Evolutionary conservation across 2,888 invertebrate genomes (phyloP).

Genomic region (Gortyna flavago): DNA sequence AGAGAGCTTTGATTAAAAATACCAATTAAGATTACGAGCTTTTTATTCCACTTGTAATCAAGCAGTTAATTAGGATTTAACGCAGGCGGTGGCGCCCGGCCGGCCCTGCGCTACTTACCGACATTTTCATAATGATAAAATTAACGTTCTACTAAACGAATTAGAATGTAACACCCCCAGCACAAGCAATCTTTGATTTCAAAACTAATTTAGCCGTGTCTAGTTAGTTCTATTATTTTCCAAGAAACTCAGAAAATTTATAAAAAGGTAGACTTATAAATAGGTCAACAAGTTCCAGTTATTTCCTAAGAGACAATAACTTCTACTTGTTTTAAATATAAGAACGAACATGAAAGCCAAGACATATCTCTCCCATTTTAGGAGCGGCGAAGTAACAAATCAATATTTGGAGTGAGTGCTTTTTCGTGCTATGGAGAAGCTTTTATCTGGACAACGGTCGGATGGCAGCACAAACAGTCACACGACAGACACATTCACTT

Average conservation of each 20-base stretch:
- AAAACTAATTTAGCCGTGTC: slow-evolving; percentile 3
- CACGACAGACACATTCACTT: slow-evolving; percentile 87
- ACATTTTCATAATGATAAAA: slow-evolving; percentile 69
- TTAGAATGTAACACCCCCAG: slow-evolving; percentile 46
- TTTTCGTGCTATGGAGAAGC: slow-evolving; percentile 90
- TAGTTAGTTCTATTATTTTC: not conserved
- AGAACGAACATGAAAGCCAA: slow-evolving; percentile 77
- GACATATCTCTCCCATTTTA: slow-evolving; percentile 86
- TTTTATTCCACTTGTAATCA: slow-evolving; percentile 86
- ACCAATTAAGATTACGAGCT: slow-evolving; percentile 87
- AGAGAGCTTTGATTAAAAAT: slow-evolving; percentile 85
- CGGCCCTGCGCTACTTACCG: slow-evolving; percentile 64
- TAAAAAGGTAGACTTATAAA: slow-evolving; percentile 30
- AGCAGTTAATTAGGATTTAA: slow-evolving; percentile 87
- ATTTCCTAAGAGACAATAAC: slow-evolving; percentile 67
- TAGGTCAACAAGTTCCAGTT: slow-evolving; percentile 52
- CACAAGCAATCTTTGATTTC: slow-evolving; percentile 25
- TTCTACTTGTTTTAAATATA: slow-evolving; percentile 77
- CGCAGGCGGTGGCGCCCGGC: slow-evolving; percentile 69
- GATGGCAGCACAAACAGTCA: slow-evolving; percentile 87
- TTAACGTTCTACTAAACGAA: slow-evolving; percentile 64
- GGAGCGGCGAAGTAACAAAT: slow-evolving; percentile 88
- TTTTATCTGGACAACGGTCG: slow-evolving; percentile 90
- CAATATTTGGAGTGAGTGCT: slow-evolving; percentile 90
- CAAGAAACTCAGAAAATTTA: not conserved